phyloP scores from a whole-genome alignment of 1,140 invertebrate species.

The Dendroctonus ponderosae region DNA sequence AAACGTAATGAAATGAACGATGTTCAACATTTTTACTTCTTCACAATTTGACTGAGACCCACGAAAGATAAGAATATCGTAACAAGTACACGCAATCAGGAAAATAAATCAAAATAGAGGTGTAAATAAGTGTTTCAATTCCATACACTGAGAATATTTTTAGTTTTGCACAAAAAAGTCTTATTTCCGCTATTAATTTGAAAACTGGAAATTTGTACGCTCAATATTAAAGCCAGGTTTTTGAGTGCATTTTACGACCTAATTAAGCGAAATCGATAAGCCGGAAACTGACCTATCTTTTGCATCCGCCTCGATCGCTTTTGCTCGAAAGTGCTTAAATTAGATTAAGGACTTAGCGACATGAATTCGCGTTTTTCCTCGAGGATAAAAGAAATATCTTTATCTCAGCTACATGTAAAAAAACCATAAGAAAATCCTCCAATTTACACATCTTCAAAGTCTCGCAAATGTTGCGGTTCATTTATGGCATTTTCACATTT shows the following conservation, averaged over 20 bases:
- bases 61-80: too few relatives aligned
- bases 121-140: too few relatives aligned
- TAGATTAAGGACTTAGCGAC: slow-evolving; percentile 6
- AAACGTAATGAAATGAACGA: too few relatives aligned
- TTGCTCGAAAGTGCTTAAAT: slow-evolving; percentile 3
- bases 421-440: too few relatives aligned
- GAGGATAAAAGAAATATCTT: too few relatives aligned
- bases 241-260: background rate
- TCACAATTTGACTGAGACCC: too few relatives aligned
- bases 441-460: background rate
- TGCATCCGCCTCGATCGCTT: background rate
- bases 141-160: too few relatives aligned
- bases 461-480: background rate
- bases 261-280: background rate
- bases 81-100: too few relatives aligned
- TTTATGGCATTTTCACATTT: background rate
- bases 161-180: too few relatives aligned
- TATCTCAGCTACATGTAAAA: too few relatives aligned
- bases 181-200: background rate
- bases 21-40: too few relatives aligned
- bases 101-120: too few relatives aligned
- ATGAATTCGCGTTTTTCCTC: background rate
- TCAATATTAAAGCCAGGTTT: background rate
- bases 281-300: slow-evolving; percentile 2
- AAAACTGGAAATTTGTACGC: background rate